Percentiles rank a stretch among this genome's conserved stretches.
phyloP scores from a whole-genome alignment of 2,888 invertebrate species.

The Deilephila porcellus region DNA sequence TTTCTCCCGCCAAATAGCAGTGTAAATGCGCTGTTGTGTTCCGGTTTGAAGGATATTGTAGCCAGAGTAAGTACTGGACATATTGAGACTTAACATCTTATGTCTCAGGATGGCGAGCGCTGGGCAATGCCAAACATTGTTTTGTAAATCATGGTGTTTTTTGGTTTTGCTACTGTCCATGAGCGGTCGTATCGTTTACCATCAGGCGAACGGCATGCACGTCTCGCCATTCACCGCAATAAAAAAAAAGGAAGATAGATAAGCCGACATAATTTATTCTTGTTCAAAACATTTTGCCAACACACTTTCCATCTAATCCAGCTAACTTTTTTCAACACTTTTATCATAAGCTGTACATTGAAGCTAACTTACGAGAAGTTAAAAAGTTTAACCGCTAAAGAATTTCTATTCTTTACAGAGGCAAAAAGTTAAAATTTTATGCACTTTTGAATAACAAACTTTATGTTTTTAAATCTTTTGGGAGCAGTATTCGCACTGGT shows the following conservation, averaged over 20 bases:
- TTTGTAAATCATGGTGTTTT: no score
- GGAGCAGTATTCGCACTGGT: constrained; percentile 44
- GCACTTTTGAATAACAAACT: constrained; percentile 38
- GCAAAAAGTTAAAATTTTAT: constrained; percentile 37
- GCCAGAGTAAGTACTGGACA: no score
- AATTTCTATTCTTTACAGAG: constrained; percentile 32
- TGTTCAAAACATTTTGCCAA: constrained; percentile 3
- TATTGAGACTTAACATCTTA: no score
- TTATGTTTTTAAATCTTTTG: constrained; percentile 44
- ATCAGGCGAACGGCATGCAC: no score
- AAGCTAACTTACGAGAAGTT: constrained; percentile 26
- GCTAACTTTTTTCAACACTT: constrained; percentile 21
- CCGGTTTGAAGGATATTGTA: no score
- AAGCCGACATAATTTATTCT: not conserved
- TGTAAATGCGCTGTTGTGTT: no score
- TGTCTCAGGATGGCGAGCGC: no score
- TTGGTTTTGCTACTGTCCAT: no score
- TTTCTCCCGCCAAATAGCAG: no score
- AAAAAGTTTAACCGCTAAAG: constrained; percentile 18
- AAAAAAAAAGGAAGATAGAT: not conserved
- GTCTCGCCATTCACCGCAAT: no score
- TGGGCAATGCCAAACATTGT: no score
- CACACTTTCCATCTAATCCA: constrained; percentile 9
- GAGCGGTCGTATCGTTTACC: no score
- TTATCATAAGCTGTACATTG: constrained; percentile 24